Evolutionary conservation across 2,888 invertebrate genomes (phyloP).

Genomic region (Pyrrhia umbra): DNA sequence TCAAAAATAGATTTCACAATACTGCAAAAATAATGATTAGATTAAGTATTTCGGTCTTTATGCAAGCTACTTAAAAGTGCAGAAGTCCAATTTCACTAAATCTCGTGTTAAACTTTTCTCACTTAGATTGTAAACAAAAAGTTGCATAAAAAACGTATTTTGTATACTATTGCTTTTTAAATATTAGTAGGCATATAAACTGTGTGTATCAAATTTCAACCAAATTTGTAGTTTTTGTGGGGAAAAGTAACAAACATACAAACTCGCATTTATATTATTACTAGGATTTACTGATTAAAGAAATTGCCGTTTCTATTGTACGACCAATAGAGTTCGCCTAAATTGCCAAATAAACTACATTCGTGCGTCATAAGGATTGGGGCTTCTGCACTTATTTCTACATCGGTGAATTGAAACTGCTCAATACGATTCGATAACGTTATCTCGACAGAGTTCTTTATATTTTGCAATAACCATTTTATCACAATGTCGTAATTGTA

Average conservation of each 20-base stretch:
- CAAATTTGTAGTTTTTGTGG: too few relatives aligned
- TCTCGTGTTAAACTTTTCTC: neutral
- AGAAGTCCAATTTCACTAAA: constrained; percentile 13
- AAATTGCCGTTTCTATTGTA: too few relatives aligned
- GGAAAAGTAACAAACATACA: too few relatives aligned
- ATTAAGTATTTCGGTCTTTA: constrained; percentile 30
- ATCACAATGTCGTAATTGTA: constrained; percentile 28
- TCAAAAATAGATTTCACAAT: constrained; percentile 3
- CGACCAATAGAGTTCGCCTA: too few relatives aligned
- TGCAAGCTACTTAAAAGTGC: constrained; percentile 1
- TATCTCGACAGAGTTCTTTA: constrained; percentile 33
- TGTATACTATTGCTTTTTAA: too few relatives aligned
- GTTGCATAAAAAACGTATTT: too few relatives aligned
- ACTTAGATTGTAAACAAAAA: too few relatives aligned
- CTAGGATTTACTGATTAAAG: too few relatives aligned
- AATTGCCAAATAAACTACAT: too few relatives aligned
- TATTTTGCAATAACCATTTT: constrained; percentile 47
- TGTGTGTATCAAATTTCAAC: too few relatives aligned
- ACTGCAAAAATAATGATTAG: constrained; percentile 10
- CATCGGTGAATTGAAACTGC: constrained; percentile 44
- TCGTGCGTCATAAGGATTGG: neutral
- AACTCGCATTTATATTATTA: too few relatives aligned
- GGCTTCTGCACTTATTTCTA: constrained; percentile 14
- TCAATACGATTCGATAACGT: constrained; percentile 40
- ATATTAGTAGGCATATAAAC: too few relatives aligned